phyloP scores from a whole-genome alignment of 2,113 vertebrate species.

The Chauna torquata region DNA sequence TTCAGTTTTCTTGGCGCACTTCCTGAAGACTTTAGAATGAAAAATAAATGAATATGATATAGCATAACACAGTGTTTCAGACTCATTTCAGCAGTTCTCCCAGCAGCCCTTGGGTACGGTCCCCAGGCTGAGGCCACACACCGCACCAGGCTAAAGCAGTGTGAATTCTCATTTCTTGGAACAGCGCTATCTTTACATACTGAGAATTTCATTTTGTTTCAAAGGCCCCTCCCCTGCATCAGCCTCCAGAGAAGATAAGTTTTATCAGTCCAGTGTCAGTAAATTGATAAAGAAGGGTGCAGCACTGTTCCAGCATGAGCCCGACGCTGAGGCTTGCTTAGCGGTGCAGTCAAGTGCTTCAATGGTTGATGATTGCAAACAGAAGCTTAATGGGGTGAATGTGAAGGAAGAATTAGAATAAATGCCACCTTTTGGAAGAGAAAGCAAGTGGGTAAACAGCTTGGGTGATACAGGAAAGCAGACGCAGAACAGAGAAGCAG shows the following conservation, averaged over 20 bases:
- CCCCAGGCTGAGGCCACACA: not conserved
- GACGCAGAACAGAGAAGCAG: not conserved
- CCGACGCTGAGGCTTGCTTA: slow-evolving; percentile 8
- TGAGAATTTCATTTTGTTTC: slow-evolving; percentile 18
- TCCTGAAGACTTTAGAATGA: slow-evolving; percentile 2
- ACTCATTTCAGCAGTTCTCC: not conserved
- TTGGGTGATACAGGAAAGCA: slow-evolving; percentile 16
- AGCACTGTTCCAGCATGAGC: not conserved
- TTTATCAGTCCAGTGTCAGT: slow-evolving; percentile 28
- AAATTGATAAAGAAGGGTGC: slow-evolving; percentile 25
- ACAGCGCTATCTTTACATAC: not conserved
- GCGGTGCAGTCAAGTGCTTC: slow-evolving; percentile 41
- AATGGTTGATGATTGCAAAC: slow-evolving; percentile 45
- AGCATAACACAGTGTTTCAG: not conserved
- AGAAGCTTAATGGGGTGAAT: slow-evolving; percentile 59
- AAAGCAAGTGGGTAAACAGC: slow-evolving; percentile 1
- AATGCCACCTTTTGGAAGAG: slow-evolving; percentile 40
- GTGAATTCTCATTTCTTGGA: not conserved
- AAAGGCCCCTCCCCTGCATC: not conserved
- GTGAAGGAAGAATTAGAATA: slow-evolving; percentile 57
- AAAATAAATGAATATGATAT: not conserved
- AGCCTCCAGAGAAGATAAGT: slow-evolving; percentile 4
- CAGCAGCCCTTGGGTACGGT: not conserved
- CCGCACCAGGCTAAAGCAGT: not conserved
- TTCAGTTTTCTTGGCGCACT: not conserved